Evolutionary conservation across 2,888 invertebrate genomes (phyloP), one percentile per base, ranked within the genome.

Genomic region (Morpho deidamia): DNA sequence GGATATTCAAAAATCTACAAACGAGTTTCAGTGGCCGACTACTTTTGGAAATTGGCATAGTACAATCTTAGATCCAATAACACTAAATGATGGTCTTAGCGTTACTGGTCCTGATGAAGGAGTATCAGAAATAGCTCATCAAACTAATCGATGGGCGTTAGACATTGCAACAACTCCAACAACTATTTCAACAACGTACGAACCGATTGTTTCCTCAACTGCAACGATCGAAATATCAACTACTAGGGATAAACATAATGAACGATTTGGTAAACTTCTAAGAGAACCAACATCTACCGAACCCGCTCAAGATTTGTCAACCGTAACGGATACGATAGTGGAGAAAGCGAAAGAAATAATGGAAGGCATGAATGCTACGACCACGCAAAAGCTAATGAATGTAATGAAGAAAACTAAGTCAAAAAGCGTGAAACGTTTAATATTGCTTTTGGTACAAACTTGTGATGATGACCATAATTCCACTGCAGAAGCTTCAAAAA

Each of bases 341-440:
- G 91, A 92, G 66, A 93, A 93, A 64, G 94, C 95, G 0, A 94
- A 95, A 66, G 92, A 94, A 78, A 93, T 96, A 66, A 94, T 96
- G 72, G 93, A 93, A 1, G 93, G 92, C 11, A 87, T 95, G 58
- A 95, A 96, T 67, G 93, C 93, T 8, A 93, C 94, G 0, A 94
- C 95, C 58, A 92, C 94, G 0, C 91, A 93, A 57, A 94, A 94
- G 63, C 85, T 96, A 51, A 92, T 95, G 91, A 92, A 92, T 58
- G 94, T 95, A 39, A 96, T 96, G 95, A 93, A 94, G 69, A 94
- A 95, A 72, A 95, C 95, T 0, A 92, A 92, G 63, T 95, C 95
- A 63, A 94, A 94, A 53, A 93, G 94, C 0, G 95, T 95, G 0
- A 90, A 94, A 47, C 90, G 95, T 60, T 82, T 96, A 34, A 93